phyloP scores from a whole-genome alignment of 2,113 vertebrate genomes.

The Cepphus grylle region DNA sequence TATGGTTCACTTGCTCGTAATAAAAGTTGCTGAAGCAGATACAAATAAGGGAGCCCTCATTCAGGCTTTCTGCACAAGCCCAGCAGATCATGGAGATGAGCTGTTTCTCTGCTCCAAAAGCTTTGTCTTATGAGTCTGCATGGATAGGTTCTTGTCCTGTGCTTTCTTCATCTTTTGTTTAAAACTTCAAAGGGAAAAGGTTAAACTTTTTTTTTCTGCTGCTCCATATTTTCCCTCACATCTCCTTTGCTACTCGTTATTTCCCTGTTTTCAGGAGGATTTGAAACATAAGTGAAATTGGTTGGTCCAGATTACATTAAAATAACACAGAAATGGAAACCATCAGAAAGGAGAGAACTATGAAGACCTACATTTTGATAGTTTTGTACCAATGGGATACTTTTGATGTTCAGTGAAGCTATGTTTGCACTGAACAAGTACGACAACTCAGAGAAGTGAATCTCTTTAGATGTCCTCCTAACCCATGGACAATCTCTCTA shows the following conservation, averaged over 20 bases:
- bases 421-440: neutral
- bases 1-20: neutral
- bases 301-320: neutral
- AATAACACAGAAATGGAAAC: neutral
- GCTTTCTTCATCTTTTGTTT: neutral
- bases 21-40: neutral
- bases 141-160: neutral
- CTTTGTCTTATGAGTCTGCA: neutral
- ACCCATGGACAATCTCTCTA: neutral
- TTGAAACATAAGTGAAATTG: neutral
- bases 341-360: neutral
- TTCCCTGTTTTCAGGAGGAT: neutral
- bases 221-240: neutral
- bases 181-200: neutral
- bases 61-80: neutral
- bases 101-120: neutral
- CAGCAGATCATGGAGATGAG: neutral
- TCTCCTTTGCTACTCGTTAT: neutral
- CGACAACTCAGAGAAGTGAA: neutral
- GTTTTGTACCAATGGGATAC: neutral
- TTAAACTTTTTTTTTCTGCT: neutral
- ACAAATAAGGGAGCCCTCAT: neutral
- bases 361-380: neutral
- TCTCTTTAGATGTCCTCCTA: neutral
- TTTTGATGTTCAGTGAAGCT: neutral